Conservation (phyloP, 2,797 vertebrate species). For the Kryptopterus vitreolus region DNA sequence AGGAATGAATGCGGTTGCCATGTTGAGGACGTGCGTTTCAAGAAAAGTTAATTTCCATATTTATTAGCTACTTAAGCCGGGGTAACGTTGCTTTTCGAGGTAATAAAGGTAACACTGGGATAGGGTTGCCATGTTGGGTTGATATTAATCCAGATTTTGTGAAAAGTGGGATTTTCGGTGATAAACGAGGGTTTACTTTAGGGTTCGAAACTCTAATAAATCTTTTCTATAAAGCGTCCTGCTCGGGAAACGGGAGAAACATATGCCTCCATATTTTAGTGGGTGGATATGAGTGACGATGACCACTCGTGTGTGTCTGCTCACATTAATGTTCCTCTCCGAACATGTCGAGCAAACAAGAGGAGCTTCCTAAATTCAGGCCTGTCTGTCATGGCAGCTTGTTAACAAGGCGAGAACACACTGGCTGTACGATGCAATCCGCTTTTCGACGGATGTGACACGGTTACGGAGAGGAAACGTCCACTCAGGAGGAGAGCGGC, state of each 20-base stretch:
- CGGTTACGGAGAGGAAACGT: not conserved
- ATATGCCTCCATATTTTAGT: not conserved
- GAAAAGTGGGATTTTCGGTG: not conserved
- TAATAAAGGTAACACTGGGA: not conserved
- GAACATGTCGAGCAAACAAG: not conserved
- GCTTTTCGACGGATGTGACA: not conserved
- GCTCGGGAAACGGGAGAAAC: not conserved
- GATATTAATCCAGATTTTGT: not conserved
- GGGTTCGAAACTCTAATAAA: not conserved
- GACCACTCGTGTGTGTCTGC: not conserved
- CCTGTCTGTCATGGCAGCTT: not conserved
- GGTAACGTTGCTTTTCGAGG: not conserved
- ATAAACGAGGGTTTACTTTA: not conserved
- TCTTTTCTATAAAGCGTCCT: not conserved
- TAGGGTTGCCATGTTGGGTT: not conserved
- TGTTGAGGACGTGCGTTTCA: too few relatives aligned
- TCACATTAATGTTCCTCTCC: not conserved
- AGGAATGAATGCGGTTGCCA: not conserved
- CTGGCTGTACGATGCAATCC: not conserved
- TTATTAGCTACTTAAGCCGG: too few relatives aligned
- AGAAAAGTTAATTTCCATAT: not conserved
- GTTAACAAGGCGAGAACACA: not conserved
- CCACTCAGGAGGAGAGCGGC: not conserved
- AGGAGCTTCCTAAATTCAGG: not conserved
- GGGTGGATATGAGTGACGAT: not conserved